Base-by-base conservation (phyloP, 2,797 vertebrate genomes). In the Myiotriccus ornatus region DNA sequence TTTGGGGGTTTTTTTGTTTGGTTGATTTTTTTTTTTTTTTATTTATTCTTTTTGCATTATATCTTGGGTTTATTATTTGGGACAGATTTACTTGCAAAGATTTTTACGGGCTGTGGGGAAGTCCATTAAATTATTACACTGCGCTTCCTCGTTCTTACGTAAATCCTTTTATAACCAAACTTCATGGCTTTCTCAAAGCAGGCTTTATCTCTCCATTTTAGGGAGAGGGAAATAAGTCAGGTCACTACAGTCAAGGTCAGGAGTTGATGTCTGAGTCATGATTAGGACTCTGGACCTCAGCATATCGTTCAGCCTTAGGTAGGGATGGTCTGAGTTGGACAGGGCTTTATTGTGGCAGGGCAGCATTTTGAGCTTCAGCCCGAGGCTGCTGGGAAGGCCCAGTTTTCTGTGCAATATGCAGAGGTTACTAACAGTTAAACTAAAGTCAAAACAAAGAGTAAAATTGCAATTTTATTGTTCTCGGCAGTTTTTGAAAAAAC, bases 231-330 rank as follows among this genome's bases (percentile, higher is more conserved):
- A 65, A 59, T 70, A 76, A 94, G 69, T 32, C 0, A 5, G 5
- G 8, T 64, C 67, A 49, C 34, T 67, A 22, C 23, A 71, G 21
- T 11, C 34, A 85, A 57, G 53, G 15, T 18, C 47, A 74, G 64
- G 27, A 64, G 10, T 30, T 4, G 1, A 46, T 60, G 9, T 64
- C 19, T 68, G 56, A 76, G 47, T 47, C 4, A 1, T 50, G 19
- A 35, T 74, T 39, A 52, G 32, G 28, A 79, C 12, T 0, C 1
- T 49, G 71, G 35, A 52, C 23, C 7, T 71, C 52, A 50, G 7
- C 1, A 1, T 47, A 25, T 30, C 0, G 0, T 64, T 84, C 34
- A 65, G 0, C 27, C 3, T 3, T 37, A 47, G 22, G 37, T 16
- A 53, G 50, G 37, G 17, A 6, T 47, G 14, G 7, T 62, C 27